Evolutionary conservation across 1,140 invertebrate species (phyloP), one percentile per base, ranked within the genome.

Genomic region (Trichonephila clavata): DNA sequence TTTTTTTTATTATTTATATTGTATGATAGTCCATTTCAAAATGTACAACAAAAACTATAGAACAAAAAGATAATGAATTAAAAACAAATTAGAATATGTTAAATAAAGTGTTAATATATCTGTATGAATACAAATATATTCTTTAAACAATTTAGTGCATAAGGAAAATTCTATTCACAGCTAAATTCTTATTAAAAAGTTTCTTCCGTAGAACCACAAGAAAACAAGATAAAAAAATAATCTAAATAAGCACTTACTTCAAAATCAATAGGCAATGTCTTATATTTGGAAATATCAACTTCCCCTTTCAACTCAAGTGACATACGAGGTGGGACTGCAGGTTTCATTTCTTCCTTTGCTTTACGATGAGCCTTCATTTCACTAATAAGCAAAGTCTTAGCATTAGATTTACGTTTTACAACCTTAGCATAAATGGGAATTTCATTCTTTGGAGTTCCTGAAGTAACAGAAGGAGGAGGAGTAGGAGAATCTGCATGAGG

Each of bases 381-480:
- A 61, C 84, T 81, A 2, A 87, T 77, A 87, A 60, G 27, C 14
- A 94, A 61, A 57, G 93, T 94, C 27, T 94, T 94, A 14, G 93
- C 21, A 24, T 21, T 59, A 21, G 93, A 83, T 68, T 90, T 94
- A 20, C 93, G 83, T 32, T 94, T 94, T 39, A 94, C 59, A 68
- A 94, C 93, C 63, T 94, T 94, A 43, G 93, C 93, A 90, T 94
- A 94, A 27, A 94, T 90, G 20, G 93, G 93, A 65, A n/a, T 90
- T 18, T 93, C 92, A 32, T 43, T 43, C 61, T 80, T 77, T n/a
- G 86, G 32, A 27, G 18, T 24, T 39, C 32, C n/a, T 4, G 60
- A 60, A 24, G 80, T 32, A 18, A 39, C 16, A 24, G 57, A 27
- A 18, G 43, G 68, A 50, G 50, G 7, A 24, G 50, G 24, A 59